phyloP scores from a whole-genome alignment of 2,797 vertebrate genomes.

The Limnodromus scolopaceus region DNA sequence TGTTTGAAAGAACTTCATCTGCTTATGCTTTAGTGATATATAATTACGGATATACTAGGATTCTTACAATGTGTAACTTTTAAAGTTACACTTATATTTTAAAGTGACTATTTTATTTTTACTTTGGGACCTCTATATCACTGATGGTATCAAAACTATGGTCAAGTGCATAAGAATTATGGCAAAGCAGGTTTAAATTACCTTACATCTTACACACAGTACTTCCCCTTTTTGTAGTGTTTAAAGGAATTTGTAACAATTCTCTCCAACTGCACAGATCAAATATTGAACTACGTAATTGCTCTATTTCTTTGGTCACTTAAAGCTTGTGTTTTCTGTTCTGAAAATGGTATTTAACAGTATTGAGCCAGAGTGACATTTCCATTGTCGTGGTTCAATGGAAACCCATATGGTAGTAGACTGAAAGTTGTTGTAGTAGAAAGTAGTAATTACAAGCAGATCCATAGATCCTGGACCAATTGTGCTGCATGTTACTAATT shows the following conservation, averaged over 20 bases:
- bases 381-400: not conserved
- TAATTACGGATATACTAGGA: not conserved
- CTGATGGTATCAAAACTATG: not conserved
- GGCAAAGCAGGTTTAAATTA: not conserved
- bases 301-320: not conserved
- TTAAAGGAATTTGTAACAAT: not conserved
- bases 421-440: not conserved
- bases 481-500: not conserved
- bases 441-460: not conserved
- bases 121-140: not conserved
- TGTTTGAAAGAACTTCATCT: not conserved
- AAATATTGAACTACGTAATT: not conserved
- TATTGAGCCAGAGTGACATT: not conserved
- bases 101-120: not conserved
- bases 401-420: not conserved
- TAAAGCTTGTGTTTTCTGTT: not conserved
- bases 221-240: not conserved
- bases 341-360: not conserved
- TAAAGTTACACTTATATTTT: too few relatives aligned
- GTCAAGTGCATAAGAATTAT: not conserved
- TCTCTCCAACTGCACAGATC: not conserved
- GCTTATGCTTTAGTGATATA: not conserved
- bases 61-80: not conserved
- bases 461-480: not conserved
- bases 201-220: not conserved